Conservation (phyloP, 2,888 invertebrate species). For the Horisme vitalbata region DNA sequence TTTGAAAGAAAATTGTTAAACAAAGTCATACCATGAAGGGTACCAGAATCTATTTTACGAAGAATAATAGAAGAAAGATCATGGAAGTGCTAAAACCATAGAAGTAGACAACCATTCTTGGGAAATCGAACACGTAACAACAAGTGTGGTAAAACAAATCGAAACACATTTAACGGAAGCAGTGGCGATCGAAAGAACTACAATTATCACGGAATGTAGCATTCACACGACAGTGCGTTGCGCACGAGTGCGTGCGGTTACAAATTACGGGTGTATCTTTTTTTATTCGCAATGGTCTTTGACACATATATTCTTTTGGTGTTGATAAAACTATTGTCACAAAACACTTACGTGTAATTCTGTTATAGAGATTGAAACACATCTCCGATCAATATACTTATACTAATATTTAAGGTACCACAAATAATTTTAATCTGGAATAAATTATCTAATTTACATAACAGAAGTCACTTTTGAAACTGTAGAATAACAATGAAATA, state of each 20-base stretch:
- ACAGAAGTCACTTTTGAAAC: too few relatives aligned
- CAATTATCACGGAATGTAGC: conserved; percentile 30
- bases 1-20: too few relatives aligned
- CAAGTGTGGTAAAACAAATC: conserved; percentile 18
- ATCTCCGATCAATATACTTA: too few relatives aligned
- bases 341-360: too few relatives aligned
- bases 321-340: too few relatives aligned
- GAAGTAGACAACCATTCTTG: conserved; percentile 6
- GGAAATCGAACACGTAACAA: conserved; percentile 16
- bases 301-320: conserved; percentile 16
- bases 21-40: too few relatives aligned
- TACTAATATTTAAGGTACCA: too few relatives aligned
- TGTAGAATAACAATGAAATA: too few relatives aligned
- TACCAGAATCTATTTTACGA: too few relatives aligned
- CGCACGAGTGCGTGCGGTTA: conserved; percentile 30
- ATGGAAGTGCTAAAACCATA: conserved; percentile 2
- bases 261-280: conserved; percentile 19
- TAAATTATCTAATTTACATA: too few relatives aligned
- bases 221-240: conserved; percentile 28
- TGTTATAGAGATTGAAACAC: too few relatives aligned
- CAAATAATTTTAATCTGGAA: too few relatives aligned
- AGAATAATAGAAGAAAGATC: neutral
- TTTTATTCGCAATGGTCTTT: conserved; percentile 23
- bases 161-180: conserved; percentile 30
- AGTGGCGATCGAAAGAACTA: conserved; percentile 23